Conservation (phyloP, 2,888 invertebrate species). For the Nomada ruficornis region DNA sequence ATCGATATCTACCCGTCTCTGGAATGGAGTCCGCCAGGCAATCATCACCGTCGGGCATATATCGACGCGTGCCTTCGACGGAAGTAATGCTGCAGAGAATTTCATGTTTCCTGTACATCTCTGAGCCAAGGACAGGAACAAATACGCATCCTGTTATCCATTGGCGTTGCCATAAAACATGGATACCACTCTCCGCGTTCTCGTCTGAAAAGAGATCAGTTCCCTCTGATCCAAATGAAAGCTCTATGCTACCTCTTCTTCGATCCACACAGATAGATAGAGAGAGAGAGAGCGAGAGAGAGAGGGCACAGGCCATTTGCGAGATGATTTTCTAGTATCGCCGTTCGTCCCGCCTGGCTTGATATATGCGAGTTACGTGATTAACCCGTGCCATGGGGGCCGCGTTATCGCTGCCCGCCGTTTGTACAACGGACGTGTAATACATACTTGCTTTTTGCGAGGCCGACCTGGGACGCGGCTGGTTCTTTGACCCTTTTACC, state of each 20-base stretch:
- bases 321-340: conserved; percentile 71
- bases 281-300: no score
- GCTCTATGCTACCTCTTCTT: conserved; percentile 16
- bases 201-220: conserved; percentile 61
- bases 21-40: background rate
- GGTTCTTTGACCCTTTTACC: background rate
- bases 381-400: conserved; percentile 19
- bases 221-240: conserved; percentile 69
- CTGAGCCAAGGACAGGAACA: conserved; percentile 37
- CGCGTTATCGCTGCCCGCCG: conserved; percentile 29
- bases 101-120: conserved; percentile 41
- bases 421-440: conserved; percentile 24
- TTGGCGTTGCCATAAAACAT: conserved; percentile 43
- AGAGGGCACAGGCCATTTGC: conserved; percentile 70
- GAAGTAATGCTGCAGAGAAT: conserved; percentile 41
- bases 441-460: conserved; percentile 36
- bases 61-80: conserved; percentile 13
- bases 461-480: no score
- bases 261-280: background rate
- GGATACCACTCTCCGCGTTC: background rate
- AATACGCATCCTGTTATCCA: conserved; percentile 59
- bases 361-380: conserved; percentile 47
- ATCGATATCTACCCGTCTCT: background rate
- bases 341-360: conserved; percentile 18
- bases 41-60: conserved; percentile 5